These are phyloP conservation scores for Hephaestus fuliginosus DNA, from an alignment of 2,797 vertebrate genomes.

Conservation along the genomic window DNA sequence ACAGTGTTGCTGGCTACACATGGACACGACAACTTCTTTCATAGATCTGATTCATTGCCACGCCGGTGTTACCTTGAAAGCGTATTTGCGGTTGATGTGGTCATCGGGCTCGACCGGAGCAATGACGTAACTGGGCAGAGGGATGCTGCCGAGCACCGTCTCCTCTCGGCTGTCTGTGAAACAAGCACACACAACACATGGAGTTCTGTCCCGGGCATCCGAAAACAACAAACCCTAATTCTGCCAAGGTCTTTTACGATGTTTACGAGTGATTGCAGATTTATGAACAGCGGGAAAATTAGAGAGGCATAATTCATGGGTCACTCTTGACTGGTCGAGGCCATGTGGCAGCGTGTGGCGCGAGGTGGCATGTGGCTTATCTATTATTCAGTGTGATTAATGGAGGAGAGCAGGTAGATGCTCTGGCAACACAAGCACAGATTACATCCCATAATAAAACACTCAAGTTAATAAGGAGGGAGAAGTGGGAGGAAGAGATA, in stretches of 20 bases:
- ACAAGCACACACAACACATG: constrained; percentile 26
- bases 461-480: constrained; percentile 57
- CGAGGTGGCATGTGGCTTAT: constrained; percentile 66
- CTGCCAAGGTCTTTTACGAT: constrained; percentile 40
- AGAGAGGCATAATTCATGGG: constrained; percentile 62
- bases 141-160: constrained; percentile 95
- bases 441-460: constrained; percentile 66
- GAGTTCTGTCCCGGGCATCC: constrained; percentile 20
- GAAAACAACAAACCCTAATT: constrained; percentile 33
- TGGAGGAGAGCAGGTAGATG: constrained; percentile 52
- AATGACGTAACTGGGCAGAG: constrained; percentile 95
- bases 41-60: constrained; percentile 12
- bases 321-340: constrained; percentile 56
- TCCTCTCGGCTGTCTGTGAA: constrained; percentile 97
- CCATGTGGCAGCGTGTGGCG: constrained; percentile 59
- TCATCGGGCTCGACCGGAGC: constrained; percentile 94
- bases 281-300: constrained; percentile 56
- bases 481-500: constrained; percentile 40
- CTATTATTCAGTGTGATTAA: constrained; percentile 78
- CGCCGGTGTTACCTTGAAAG: constrained; percentile 93
- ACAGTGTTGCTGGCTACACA: constrained; percentile 2
- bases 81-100: constrained; percentile 97
- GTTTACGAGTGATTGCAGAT: constrained; percentile 47
- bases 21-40: neutral
- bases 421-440: constrained; percentile 59